Evolutionary conservation across 2,888 invertebrate genomes (phyloP).

Genomic region (Arrhopalites spinosus): DNA sequence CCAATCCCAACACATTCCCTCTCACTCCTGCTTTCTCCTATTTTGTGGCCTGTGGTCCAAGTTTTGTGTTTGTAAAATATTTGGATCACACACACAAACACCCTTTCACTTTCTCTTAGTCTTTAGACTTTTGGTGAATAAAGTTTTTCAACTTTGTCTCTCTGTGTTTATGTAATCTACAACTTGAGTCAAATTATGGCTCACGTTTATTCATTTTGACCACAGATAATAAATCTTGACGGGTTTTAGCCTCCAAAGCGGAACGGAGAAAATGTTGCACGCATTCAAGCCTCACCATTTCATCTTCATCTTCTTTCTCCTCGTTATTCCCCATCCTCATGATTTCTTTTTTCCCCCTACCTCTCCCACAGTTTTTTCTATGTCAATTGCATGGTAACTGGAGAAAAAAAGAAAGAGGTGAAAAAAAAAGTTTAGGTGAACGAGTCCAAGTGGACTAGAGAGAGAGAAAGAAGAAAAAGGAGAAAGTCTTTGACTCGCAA

Average conservation of each 20-base stretch:
- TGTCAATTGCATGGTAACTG: slow-evolving; percentile 1
- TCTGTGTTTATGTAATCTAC: neutral
- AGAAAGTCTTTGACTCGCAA: slow-evolving; percentile 1
- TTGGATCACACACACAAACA: neutral
- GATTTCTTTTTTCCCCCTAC: neutral
- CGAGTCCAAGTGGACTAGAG: neutral
- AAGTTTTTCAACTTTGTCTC: slow-evolving; percentile 2
- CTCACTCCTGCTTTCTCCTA: too few relatives aligned
- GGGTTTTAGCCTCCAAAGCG: neutral
- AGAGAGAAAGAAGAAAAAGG: neutral
- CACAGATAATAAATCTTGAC: slow-evolving; percentile 8
- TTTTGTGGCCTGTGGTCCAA: too few relatives aligned
- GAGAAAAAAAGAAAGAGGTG: neutral
- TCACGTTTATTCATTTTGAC: slow-evolving; percentile 6
- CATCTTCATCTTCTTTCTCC: neutral
- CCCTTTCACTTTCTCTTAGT: neutral
- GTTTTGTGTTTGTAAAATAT: neutral
- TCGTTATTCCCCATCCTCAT: neutral
- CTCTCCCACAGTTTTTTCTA: too few relatives aligned
- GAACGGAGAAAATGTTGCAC: neutral
- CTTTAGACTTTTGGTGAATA: too few relatives aligned
- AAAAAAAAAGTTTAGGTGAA: neutral
- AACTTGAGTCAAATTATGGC: slow-evolving; percentile 5
- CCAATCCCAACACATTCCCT: too few relatives aligned
- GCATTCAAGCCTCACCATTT: neutral